A percentile compares a stretch with the other conserved stretches of the same genome.
These are phyloP conservation scores for Erebia aethiops DNA, from an alignment of 2,888 invertebrate genomes.

Conservation along the genomic window DNA sequence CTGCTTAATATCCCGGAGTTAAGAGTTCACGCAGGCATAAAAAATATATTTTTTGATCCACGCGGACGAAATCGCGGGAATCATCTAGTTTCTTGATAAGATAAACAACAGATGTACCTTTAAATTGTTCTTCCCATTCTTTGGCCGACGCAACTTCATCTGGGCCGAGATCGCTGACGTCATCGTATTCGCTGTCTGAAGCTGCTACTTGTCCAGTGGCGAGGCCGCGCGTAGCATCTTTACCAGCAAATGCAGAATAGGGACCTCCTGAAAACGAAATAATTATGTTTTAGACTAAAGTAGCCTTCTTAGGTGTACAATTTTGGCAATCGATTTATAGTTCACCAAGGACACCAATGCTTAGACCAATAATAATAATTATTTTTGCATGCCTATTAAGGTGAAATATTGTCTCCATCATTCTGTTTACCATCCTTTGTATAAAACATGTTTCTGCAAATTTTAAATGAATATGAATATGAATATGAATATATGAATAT, in stretches of 20 bases:
- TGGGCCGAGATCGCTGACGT: conserved; percentile 67
- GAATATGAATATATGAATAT: no score
- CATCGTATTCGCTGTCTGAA: conserved; percentile 71
- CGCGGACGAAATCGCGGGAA: no score
- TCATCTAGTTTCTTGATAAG: neutral
- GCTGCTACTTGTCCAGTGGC: conserved; percentile 72
- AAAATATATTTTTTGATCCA: no score
- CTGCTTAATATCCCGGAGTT: no score
- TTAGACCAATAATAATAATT: no score
- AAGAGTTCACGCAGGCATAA: no score
- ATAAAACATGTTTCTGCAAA: no score
- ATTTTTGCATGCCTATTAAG: no score
- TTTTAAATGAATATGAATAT: no score
- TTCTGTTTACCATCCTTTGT: no score
- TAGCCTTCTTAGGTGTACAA: neutral
- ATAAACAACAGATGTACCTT: conserved; percentile 52
- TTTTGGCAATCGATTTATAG: no score
- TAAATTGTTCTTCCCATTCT: conserved; percentile 79
- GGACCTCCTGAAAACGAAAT: conserved; percentile 62
- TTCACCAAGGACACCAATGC: neutral
- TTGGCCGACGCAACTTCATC: conserved; percentile 73
- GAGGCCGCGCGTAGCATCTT: conserved; percentile 71
- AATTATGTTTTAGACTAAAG: neutral
- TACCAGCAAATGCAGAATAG: conserved; percentile 73
- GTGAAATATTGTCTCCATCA: no score